Percentiles rank a stretch among this genome's conserved stretches.
These are phyloP conservation scores for Sebastiscus tertius DNA, from an alignment of 2,797 vertebrate species.

Conservation along the genomic window DNA sequence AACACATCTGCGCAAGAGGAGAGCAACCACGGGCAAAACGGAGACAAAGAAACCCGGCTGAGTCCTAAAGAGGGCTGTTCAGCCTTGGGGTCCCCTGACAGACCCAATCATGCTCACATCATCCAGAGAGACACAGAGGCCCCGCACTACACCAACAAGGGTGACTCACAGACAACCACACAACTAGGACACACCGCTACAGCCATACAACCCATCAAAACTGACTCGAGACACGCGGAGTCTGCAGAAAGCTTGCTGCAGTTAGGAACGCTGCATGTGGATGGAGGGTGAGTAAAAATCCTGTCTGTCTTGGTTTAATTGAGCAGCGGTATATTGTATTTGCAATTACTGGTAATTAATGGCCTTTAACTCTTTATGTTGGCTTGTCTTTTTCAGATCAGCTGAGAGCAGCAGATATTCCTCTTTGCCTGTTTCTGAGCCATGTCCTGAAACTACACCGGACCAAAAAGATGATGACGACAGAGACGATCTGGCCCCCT, in stretches of 20 bases:
- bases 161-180: constrained; percentile 10
- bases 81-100: constrained; percentile 92
- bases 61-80: constrained; percentile 93
- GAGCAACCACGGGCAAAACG: constrained; percentile 64
- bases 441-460: constrained; percentile 18
- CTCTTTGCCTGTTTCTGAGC: constrained; percentile 6
- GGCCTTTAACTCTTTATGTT: constrained; percentile 6
- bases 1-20: constrained; percentile 64
- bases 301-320: not conserved
- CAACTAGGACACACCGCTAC: constrained; percentile 52
- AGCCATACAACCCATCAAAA: constrained; percentile 64
- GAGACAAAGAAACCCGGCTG: constrained; percentile 85
- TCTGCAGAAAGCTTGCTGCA: constrained; percentile 57
- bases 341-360: not conserved
- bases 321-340: not conserved
- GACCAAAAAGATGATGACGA: constrained; percentile 61
- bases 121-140: constrained; percentile 81
- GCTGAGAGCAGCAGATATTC: constrained; percentile 25
- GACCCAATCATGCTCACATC: constrained; percentile 89
- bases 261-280: constrained; percentile 32
- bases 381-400: constrained; percentile 48
- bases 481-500: constrained; percentile 80
- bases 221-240: constrained; percentile 64
- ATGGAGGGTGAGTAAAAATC: constrained; percentile 65
- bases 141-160: constrained; percentile 32